Conservation (phyloP, 2,113 vertebrate species). For the Mus spicilegus region DNA sequence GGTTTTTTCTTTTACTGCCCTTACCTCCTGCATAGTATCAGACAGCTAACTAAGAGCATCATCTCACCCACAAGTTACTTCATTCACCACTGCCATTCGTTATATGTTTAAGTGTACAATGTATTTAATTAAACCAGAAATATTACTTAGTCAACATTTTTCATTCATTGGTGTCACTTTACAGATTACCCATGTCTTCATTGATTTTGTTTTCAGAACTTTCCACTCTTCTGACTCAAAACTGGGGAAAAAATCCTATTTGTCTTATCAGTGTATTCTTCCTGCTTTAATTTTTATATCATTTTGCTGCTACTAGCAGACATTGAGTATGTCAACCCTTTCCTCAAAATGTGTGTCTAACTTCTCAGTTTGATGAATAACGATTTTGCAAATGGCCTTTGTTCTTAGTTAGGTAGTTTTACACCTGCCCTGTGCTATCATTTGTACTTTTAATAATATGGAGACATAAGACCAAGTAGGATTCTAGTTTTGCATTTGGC, state of each 20-base stretch:
- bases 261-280: neutral
- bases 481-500: conserved; percentile 44
- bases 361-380: neutral
- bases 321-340: neutral
- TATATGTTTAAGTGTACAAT: neutral
- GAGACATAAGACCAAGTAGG: conserved; percentile 3
- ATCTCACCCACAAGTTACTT: neutral
- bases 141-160: neutral
- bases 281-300: neutral
- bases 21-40: neutral
- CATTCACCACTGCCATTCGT: neutral
- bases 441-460: conserved; percentile 6
- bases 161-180: neutral
- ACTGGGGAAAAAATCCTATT: neutral
- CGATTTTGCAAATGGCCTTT: neutral
- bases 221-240: neutral
- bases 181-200: neutral
- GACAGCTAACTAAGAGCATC: neutral
- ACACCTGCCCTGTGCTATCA: neutral
- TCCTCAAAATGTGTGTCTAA: neutral
- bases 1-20: neutral
- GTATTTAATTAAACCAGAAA: conserved; percentile 50
- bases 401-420: neutral
- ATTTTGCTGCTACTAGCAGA: neutral
- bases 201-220: neutral